Percentiles rank a stretch among this genome's conserved stretches.
These are phyloP conservation scores for Platysteira castanea DNA, from an alignment of 2,113 vertebrate species.

Conservation along the genomic window DNA sequence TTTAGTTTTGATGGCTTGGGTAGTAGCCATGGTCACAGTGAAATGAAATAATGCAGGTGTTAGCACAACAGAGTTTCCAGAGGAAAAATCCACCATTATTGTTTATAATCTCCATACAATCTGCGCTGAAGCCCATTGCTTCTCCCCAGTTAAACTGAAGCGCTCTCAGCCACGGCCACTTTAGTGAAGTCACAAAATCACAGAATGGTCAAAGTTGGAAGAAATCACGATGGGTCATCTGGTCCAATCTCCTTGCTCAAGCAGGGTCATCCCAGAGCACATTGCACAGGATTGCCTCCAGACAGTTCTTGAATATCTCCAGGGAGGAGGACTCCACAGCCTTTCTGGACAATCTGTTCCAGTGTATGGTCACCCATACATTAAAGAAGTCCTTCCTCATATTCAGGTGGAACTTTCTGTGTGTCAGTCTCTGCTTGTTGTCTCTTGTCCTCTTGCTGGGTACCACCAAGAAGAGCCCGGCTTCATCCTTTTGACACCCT, in stretches of 20 bases:
- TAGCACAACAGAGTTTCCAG: neutral
- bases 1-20: neutral
- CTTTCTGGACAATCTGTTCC: neutral
- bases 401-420: neutral
- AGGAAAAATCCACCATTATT: neutral
- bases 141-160: neutral
- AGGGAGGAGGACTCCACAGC: accelerated
- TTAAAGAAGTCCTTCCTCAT: neutral
- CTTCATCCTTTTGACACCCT: neutral
- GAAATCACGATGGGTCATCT: neutral
- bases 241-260: neutral
- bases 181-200: neutral
- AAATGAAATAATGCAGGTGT: neutral
- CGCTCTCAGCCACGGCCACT: accelerated
- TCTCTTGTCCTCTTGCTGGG: neutral
- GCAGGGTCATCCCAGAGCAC: neutral
- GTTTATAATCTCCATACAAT: neutral
- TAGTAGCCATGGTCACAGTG: neutral
- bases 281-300: too few species aligned
- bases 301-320: neutral
- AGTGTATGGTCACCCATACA: accelerated
- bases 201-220: neutral
- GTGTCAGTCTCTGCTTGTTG: neutral
- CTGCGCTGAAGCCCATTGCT: neutral
- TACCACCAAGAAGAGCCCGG: neutral